Conservation (phyloP, 2,113 vertebrate genomes). For the Noturus placidus region DNA sequence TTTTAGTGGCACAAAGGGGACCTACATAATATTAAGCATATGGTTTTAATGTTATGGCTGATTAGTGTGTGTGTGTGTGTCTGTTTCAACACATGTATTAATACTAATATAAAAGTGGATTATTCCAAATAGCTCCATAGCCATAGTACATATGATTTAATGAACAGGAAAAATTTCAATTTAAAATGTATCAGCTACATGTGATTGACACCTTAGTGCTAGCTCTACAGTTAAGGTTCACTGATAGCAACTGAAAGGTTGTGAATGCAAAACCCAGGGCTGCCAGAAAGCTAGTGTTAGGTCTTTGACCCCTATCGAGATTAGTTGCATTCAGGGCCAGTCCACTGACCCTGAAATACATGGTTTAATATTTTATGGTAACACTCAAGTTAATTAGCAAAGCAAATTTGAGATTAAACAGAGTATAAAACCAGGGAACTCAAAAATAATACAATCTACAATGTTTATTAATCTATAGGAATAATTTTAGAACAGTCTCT, state of each 20-base stretch:
- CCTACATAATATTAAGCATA: no score
- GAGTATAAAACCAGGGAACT: background rate
- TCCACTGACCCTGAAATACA: background rate
- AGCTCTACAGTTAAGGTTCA: background rate
- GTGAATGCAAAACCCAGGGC: background rate
- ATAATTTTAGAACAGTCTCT: background rate
- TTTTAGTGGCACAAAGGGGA: no score
- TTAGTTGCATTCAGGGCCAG: slow-evolving; percentile 4
- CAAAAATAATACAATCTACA: background rate
- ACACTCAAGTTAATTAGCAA: slow-evolving; percentile 5
- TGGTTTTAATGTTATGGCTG: no score
- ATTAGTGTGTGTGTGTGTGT: no score
- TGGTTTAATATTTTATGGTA: slow-evolving; percentile 25
- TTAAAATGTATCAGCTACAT: background rate
- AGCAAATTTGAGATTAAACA: background rate
- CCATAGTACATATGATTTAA: background rate
- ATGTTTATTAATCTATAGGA: background rate
- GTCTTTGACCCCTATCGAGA: background rate
- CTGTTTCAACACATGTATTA: background rate
- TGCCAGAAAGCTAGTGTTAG: background rate
- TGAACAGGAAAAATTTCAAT: background rate
- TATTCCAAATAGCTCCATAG: background rate
- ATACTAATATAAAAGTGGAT: background rate
- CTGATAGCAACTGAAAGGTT: background rate
- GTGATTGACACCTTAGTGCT: background rate